Conservation (phyloP, 2,113 vertebrate genomes). For the Hypocryptadius cinnamomeus region DNA sequence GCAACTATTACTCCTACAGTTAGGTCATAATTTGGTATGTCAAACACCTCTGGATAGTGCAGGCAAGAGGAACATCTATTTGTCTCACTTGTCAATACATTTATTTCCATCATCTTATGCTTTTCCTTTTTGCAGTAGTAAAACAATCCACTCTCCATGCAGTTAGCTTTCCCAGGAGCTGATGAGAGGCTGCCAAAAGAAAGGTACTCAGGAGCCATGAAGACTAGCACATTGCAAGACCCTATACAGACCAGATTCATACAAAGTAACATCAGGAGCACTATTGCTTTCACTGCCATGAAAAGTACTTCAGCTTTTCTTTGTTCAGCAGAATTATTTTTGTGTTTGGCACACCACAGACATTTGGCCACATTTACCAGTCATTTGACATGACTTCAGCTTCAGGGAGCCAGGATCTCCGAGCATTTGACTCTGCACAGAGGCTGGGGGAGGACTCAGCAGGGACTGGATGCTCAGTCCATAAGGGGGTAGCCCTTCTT, state of each 20-base stretch:
- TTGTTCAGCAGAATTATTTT: background rate
- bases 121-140: conserved; percentile 20
- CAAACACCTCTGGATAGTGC: conserved; percentile 52
- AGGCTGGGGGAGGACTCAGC: background rate
- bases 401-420: background rate
- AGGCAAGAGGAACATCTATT: conserved; percentile 65
- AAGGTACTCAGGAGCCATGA: background rate
- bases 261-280: background rate
- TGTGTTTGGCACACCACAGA: background rate
- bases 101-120: conserved; percentile 16
- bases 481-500: background rate
- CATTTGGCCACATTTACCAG: background rate
- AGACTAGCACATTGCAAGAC: background rate
- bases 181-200: background rate
- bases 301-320: background rate
- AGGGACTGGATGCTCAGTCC: background rate
- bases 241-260: background rate
- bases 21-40: conserved; percentile 69
- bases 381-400: background rate
- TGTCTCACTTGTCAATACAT: conserved; percentile 64
- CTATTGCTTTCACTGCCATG: background rate
- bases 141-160: conserved; percentile 12
- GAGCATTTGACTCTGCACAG: background rate
- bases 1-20: conserved; percentile 61
- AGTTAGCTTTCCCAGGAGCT: conserved; percentile 13